phyloP scores from a whole-genome alignment of 2,888 invertebrate species.

The Mythimna ferrago region DNA sequence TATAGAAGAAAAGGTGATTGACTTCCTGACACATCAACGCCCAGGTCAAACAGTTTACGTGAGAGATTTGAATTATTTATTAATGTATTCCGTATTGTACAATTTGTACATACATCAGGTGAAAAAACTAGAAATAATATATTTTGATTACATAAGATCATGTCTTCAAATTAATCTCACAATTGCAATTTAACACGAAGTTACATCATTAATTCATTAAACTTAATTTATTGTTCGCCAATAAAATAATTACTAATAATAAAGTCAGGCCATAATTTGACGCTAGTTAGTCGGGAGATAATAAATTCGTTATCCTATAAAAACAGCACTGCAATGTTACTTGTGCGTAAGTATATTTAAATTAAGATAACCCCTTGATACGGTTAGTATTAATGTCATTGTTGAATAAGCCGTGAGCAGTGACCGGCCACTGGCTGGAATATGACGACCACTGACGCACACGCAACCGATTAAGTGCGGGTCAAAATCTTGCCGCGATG shows the following conservation, averaged over 20 bases:
- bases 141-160: conserved; percentile 11
- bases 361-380: conserved; percentile 78
- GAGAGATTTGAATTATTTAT: conserved; percentile 52
- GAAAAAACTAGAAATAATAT: conserved; percentile 20
- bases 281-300: conserved; percentile 27
- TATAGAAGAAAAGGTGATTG: conserved; percentile 50
- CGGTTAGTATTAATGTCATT: conserved; percentile 63
- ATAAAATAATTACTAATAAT: conserved; percentile 19
- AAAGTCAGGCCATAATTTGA: conserved; percentile 40
- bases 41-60: conserved; percentile 48
- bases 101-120: conserved; percentile 37
- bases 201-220: conserved; percentile 42
- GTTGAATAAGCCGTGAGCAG: conserved; percentile 59
- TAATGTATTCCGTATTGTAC: conserved; percentile 50
- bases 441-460: conserved; percentile 64
- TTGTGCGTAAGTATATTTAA: conserved; percentile 68
- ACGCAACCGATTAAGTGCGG: conserved; percentile 60
- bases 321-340: conserved; percentile 75
- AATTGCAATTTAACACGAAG: conserved; percentile 11
- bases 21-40: conserved; percentile 50
- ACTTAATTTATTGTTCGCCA: conserved; percentile 3
- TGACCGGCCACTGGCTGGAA: conserved; percentile 38
- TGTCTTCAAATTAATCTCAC: conserved; percentile 1
- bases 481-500: conserved; percentile 61
- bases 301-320: conserved; percentile 68